Percentiles rank a stretch among this genome's conserved stretches.
Conservation (phyloP, 2,797 vertebrate species). For the Coregonus suidteri region DNA sequence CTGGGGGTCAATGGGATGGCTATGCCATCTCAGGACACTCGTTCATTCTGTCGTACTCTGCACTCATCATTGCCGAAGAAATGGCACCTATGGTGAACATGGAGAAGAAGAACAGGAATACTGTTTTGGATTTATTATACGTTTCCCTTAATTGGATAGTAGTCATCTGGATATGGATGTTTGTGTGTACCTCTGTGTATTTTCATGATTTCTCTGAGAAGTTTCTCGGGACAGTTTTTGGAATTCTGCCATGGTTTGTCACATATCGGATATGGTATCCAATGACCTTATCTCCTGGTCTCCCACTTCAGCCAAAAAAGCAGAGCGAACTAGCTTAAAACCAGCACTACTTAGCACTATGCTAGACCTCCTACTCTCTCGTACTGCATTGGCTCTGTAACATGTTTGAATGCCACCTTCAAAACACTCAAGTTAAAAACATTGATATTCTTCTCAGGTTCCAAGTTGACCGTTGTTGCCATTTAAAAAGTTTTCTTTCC, state of each 20-base stretch:
- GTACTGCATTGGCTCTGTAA: no score
- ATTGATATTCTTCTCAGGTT: slow-evolving; percentile 34
- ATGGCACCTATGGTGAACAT: slow-evolving; percentile 75
- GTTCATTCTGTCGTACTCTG: slow-evolving; percentile 89
- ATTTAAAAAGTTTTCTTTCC: slow-evolving; percentile 48
- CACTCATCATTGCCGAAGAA: slow-evolving; percentile 90
- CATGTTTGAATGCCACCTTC: no score
- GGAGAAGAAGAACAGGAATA: slow-evolving; percentile 46
- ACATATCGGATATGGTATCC: slow-evolving; percentile 89
- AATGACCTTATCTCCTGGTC: slow-evolving; percentile 86
- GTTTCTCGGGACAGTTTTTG: slow-evolving; percentile 81
- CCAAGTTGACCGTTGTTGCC: slow-evolving; percentile 31
- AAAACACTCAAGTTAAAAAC: slow-evolving; percentile 12
- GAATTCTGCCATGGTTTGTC: slow-evolving; percentile 83
- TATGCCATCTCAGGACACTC: slow-evolving; percentile 95
- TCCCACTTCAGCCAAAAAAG: slow-evolving; percentile 73
- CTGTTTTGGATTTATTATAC: slow-evolving; percentile 75
- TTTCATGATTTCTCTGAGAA: slow-evolving; percentile 89
- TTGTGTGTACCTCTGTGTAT: slow-evolving; percentile 89
- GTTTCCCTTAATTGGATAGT: slow-evolving; percentile 82
- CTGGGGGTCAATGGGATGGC: slow-evolving; percentile 83
- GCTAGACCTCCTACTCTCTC: no score
- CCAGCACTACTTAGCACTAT: background rate
- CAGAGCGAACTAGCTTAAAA: slow-evolving; percentile 57
- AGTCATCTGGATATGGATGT: slow-evolving; percentile 90